Evolutionary conservation across 1,140 invertebrate species (phyloP).

Genomic region (Galendromus occidentalis): DNA sequence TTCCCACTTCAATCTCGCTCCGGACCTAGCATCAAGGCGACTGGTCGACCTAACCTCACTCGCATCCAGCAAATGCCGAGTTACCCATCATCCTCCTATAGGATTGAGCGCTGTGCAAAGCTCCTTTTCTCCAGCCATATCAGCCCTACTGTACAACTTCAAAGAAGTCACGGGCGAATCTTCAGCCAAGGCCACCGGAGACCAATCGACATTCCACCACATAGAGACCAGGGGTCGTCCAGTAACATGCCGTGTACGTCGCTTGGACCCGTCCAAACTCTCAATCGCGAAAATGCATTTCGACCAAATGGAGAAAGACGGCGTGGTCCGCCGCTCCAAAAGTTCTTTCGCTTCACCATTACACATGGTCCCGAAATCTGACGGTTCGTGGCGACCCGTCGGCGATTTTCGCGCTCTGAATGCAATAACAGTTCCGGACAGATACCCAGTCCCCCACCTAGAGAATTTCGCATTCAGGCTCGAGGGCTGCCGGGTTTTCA

Average conservation of each 20-base stretch:
- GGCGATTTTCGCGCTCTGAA: conserved; percentile 32
- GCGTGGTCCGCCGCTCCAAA: conserved; percentile 25
- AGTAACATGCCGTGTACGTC: conserved; percentile 24
- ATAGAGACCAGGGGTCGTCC: conserved; percentile 25
- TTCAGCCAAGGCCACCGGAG: not conserved
- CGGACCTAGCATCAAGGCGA: not conserved
- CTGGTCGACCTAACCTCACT: conserved; percentile 7
- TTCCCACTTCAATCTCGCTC: not conserved
- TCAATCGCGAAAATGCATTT: conserved; percentile 20
- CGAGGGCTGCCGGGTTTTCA: conserved; percentile 9
- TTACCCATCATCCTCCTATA: too few relatives aligned
- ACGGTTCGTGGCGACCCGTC: conserved; percentile 25
- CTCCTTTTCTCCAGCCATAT: too few relatives aligned
- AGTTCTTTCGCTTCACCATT: conserved; percentile 30
- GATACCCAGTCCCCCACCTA: conserved; percentile 26
- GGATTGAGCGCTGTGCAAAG: too few relatives aligned
- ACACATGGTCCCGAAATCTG: conserved; percentile 28
- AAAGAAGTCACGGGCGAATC: not conserved
- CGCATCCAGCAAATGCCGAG: too few relatives aligned
- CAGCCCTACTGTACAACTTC: conserved; percentile 5
- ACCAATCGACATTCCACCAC: conserved; percentile 6
- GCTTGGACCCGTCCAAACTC: conserved; percentile 22
- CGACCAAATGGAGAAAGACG: conserved; percentile 19
- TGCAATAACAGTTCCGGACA: conserved; percentile 25
- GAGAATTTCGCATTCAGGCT: conserved; percentile 12